Conservation (phyloP, 2,113 vertebrate genomes). For the Lota lota region DNA sequence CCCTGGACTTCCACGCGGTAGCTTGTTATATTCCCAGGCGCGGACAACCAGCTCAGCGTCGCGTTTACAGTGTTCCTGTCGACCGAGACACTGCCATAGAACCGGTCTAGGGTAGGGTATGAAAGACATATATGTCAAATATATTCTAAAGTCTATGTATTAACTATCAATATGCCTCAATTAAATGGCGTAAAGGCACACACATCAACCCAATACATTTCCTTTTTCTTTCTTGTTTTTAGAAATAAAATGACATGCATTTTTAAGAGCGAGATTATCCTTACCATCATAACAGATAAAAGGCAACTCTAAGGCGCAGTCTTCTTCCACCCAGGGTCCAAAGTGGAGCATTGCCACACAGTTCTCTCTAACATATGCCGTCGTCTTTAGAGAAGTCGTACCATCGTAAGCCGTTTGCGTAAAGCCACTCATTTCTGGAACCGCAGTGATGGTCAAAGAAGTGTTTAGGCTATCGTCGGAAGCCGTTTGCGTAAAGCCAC, state of each 20-base stretch:
- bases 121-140: not conserved
- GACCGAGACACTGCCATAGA: not conserved
- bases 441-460: too few relatives aligned
- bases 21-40: conserved; percentile 15
- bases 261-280: not conserved
- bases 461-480: too few relatives aligned
- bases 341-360: conserved; percentile 61
- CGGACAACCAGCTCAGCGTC: conserved; percentile 21
- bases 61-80: not conserved
- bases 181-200: too few relatives aligned
- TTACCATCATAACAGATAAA: conserved; percentile 73
- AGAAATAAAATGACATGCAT: too few relatives aligned
- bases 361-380: conserved; percentile 48
- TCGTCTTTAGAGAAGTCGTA: too few relatives aligned
- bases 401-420: too few relatives aligned
- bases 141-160: not conserved
- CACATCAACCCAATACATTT: too few relatives aligned
- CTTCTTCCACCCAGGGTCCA: conserved; percentile 65
- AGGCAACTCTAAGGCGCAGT: conserved; percentile 44
- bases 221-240: too few relatives aligned
- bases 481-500: too few relatives aligned
- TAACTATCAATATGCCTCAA: too few relatives aligned
- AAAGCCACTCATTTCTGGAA: too few relatives aligned
- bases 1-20: conserved; percentile 36
- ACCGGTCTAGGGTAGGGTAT: conserved; percentile 38